Evolutionary conservation across 2,113 vertebrate species (phyloP).

Genomic region (Hemiscyllium ocellatum): DNA sequence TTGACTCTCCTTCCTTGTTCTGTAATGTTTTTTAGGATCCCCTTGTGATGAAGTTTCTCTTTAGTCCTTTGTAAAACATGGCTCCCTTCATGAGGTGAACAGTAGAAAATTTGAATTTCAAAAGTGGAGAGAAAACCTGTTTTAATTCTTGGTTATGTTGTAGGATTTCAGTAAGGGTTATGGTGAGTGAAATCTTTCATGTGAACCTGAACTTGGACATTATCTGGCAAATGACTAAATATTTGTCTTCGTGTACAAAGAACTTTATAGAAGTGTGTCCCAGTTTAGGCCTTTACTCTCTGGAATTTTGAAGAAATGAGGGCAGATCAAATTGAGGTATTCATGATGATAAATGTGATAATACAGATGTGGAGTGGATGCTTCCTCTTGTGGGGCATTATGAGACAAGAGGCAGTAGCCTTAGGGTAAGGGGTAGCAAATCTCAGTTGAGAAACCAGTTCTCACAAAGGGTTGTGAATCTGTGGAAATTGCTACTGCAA

Average conservation of each 20-base stretch:
- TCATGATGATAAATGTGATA: too few species aligned
- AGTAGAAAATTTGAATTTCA: not conserved
- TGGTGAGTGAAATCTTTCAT: not conserved
- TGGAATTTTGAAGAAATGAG: too few species aligned
- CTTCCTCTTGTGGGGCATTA: too few species aligned
- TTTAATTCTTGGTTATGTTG: not conserved
- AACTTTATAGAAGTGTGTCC: not conserved
- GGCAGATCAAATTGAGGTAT: too few species aligned
- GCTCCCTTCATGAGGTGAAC: not conserved
- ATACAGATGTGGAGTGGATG: too few species aligned
- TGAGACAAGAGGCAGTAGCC: too few species aligned
- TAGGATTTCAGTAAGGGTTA: not conserved
- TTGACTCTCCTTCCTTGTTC: constrained; percentile 1
- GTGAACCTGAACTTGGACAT: not conserved
- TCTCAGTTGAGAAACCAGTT: too few species aligned
- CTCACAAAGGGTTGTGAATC: too few species aligned
- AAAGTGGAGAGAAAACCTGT: not conserved
- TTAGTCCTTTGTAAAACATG: not conserved
- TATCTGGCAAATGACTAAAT: not conserved
- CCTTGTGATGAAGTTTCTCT: not conserved
- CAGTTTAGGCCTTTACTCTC: too few species aligned
- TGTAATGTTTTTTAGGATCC: not conserved
- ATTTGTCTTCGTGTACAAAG: not conserved
- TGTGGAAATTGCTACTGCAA: too few species aligned
- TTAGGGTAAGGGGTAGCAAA: too few species aligned